phyloP scores from a whole-genome alignment of 1,140 invertebrate species.

The Bombus vancouverensis region DNA sequence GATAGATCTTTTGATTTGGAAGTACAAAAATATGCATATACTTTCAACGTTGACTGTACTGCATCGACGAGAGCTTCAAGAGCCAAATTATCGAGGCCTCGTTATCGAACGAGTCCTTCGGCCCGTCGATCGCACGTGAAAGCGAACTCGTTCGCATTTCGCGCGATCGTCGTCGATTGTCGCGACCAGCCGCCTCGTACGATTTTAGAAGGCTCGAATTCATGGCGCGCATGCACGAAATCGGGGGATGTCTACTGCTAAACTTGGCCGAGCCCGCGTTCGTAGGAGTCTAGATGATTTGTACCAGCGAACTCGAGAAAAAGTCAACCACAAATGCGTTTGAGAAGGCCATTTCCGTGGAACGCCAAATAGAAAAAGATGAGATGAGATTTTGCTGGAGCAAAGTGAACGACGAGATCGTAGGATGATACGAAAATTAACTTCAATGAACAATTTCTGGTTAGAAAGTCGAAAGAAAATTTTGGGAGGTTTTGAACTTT shows the following conservation, averaged over 20 bases:
- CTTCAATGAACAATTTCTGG: neutral
- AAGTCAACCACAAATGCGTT: neutral
- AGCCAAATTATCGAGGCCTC: too few relatives aligned
- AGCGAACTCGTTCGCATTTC: neutral
- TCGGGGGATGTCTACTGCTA: slow-evolving; percentile 29
- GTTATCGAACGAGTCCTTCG: too few relatives aligned
- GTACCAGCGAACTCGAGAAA: slow-evolving; percentile 1
- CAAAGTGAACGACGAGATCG: neutral
- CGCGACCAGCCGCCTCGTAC: neutral
- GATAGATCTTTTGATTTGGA: too few relatives aligned
- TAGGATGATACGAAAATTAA: neutral
- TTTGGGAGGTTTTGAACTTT: too few relatives aligned
- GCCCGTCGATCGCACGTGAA: neutral
- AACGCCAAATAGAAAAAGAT: neutral
- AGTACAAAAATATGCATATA: too few relatives aligned
- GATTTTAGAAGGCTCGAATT: slow-evolving; percentile 33
- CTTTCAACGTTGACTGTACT: too few relatives aligned
- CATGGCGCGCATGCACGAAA: slow-evolving; percentile 6
- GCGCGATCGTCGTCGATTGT: neutral
- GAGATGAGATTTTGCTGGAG: neutral
- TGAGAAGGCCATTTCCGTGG: neutral
- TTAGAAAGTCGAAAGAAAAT: too few relatives aligned
- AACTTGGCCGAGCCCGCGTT: slow-evolving; percentile 44
- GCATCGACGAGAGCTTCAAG: too few relatives aligned
- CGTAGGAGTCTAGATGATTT: slow-evolving; percentile 33